Conservation (phyloP, 2,888 invertebrate species). For the Cyrtodaria siliqua region DNA sequence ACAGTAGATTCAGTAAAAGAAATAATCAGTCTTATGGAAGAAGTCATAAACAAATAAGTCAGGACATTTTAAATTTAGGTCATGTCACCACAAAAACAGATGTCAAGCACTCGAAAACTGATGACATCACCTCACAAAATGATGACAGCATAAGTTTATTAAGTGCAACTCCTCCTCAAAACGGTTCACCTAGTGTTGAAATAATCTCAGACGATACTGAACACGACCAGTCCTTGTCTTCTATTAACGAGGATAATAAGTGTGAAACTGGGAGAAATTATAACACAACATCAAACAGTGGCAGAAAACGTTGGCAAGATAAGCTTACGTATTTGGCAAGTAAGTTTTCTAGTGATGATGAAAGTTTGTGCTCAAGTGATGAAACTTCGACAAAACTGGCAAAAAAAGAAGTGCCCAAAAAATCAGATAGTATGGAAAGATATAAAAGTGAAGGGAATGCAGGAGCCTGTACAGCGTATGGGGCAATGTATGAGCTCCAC, state of each 20-base stretch:
- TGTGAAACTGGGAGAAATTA: neutral
- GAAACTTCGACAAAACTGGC: neutral
- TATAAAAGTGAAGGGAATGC: too few relatives aligned
- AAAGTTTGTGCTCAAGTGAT: neutral
- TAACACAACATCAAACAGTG: neutral
- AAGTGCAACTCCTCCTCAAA: neutral
- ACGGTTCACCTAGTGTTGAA: neutral
- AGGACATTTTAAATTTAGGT: too few relatives aligned
- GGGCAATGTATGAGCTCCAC: too few relatives aligned
- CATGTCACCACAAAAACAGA: too few relatives aligned
- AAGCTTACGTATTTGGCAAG: neutral
- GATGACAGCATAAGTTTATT: too few relatives aligned
- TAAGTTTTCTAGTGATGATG: constrained; percentile 12
- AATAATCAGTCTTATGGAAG: too few relatives aligned
- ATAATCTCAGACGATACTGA: neutral
- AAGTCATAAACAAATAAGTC: too few relatives aligned
- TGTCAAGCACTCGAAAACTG: too few relatives aligned
- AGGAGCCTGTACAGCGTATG: neutral
- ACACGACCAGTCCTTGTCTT: neutral
- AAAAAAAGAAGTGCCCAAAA: too few relatives aligned
- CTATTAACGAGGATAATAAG: neutral
- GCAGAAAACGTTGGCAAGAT: neutral
- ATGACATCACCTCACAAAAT: neutral
- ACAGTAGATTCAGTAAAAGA: constrained; percentile 2
- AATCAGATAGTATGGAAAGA: too few relatives aligned